Percentiles rank a stretch among this genome's conserved stretches.
These are phyloP conservation scores for Hassar affinis DNA, from an alignment of 2,113 vertebrate species.

Conservation along the genomic window DNA sequence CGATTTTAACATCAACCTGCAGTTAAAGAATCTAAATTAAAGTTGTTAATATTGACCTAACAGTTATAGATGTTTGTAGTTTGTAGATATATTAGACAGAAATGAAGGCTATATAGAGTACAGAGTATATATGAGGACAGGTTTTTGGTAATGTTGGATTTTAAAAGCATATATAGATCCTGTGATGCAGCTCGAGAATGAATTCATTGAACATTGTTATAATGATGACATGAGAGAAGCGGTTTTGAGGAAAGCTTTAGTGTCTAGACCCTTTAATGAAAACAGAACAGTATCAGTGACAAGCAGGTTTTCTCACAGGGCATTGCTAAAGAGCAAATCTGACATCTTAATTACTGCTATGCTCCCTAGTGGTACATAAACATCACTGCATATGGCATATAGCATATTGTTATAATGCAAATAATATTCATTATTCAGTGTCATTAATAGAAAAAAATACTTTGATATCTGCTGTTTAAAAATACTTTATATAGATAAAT, in stretches of 20 bases:
- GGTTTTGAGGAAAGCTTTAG: neutral
- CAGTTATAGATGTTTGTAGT: neutral
- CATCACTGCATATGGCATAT: conserved; percentile 34
- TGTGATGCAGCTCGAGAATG: neutral
- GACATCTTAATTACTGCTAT: conserved; percentile 33
- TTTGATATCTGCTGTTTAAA: no score
- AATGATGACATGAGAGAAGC: neutral
- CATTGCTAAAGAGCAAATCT: neutral
- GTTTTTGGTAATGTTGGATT: neutral
- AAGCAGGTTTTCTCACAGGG: neutral
- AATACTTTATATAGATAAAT: no score
- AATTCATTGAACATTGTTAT: neutral
- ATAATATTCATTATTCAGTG: neutral
- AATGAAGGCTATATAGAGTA: neutral
- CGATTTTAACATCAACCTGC: neutral
- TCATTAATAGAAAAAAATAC: no score
- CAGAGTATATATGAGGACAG: neutral
- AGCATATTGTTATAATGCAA: neutral
- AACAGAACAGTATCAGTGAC: conserved; percentile 14
- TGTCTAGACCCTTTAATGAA: neutral
- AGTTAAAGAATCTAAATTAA: neutral
- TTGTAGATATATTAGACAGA: neutral
- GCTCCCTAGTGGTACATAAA: conserved; percentile 62
- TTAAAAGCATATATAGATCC: neutral
- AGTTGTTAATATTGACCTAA: neutral